Percentiles rank a stretch among this genome's conserved stretches.
Conservation (phyloP, 2,113 vertebrate species). For the Phalacrocorax pelagicus region DNA sequence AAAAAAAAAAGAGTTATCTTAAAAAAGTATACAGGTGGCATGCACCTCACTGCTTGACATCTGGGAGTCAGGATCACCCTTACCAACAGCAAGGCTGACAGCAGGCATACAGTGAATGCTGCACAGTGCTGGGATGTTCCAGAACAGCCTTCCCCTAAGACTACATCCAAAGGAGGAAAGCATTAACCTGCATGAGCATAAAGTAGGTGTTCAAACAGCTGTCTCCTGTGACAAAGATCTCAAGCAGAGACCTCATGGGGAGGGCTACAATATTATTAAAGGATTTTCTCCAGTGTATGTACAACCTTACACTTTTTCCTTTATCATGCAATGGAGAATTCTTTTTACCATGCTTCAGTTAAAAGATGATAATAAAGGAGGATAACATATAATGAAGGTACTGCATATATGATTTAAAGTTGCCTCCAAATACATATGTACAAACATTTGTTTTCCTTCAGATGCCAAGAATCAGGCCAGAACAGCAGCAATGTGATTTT, state of each 20-base stretch:
- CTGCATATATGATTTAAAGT: background rate
- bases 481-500: constrained; percentile 17
- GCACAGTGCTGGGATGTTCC: fast-evolving
- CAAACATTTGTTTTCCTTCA: constrained; percentile 14
- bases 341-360: background rate
- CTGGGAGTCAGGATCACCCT: background rate
- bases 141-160: background rate
- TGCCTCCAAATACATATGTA: background rate
- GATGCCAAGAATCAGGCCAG: background rate
- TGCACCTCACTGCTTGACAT: too few species aligned
- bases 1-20: background rate
- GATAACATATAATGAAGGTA: background rate
- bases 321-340: background rate
- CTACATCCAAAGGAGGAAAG: background rate
- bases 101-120: fast-evolving
- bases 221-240: background rate
- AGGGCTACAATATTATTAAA: background rate
- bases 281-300: background rate
- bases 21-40: background rate
- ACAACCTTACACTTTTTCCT: background rate
- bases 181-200: fast-evolving
- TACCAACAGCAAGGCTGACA: background rate
- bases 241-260: background rate
- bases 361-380: fast-evolving
- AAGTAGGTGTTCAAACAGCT: background rate